Base-by-base conservation (phyloP, 2,797 vertebrate species). In the Geotrypetes seraphini region DNA sequence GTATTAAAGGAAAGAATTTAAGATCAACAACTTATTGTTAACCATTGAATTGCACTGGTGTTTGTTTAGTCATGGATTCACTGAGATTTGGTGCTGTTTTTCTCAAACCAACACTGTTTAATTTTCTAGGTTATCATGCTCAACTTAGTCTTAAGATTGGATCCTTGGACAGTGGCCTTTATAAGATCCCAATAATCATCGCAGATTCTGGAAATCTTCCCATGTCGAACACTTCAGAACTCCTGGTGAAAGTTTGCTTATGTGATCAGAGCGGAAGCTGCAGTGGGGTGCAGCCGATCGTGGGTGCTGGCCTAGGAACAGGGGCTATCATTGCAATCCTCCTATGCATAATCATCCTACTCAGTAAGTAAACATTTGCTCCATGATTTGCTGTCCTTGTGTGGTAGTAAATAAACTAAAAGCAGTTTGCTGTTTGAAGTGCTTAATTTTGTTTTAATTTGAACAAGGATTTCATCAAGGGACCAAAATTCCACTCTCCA, bases 281-380 rank as follows among this genome's bases (percentile, higher is more conserved):
- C 32, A 90, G 92, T 6, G 91, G 92, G 10, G 88, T 92, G 60
- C 90, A 93, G 34, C 73, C 88, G 12, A 91, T 95, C 8, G 89
- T 92, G 34, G 91, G 91, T 0, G 85, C 90, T 1, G 92, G 95
- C 19, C 81, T 98, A 17, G 93, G 92, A 24, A 97, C 92, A 0
- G 95, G 93, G 2, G 91, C 93, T 34, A 96, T 98, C 60, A 94
- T 98, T 5, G 90, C 91, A 34, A 97, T 98, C 64, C 89, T 98
- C 12, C 85, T 96, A 27, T 96, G 93, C 41, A 96, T 98, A 65
- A 96, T 98, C 66, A 90, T 94, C 46, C 71, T 98, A 12, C 81
- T 98, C 15, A 87, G 95, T 98, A 66, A 89, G 86, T 91, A 33
- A 10, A 31, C 19, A 2, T 35, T n/a, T n/a, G n/a, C n/a, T n/a